These are phyloP conservation scores for Anoura caudifer DNA, from an alignment of 2,113 vertebrate species.

Conservation along the genomic window DNA sequence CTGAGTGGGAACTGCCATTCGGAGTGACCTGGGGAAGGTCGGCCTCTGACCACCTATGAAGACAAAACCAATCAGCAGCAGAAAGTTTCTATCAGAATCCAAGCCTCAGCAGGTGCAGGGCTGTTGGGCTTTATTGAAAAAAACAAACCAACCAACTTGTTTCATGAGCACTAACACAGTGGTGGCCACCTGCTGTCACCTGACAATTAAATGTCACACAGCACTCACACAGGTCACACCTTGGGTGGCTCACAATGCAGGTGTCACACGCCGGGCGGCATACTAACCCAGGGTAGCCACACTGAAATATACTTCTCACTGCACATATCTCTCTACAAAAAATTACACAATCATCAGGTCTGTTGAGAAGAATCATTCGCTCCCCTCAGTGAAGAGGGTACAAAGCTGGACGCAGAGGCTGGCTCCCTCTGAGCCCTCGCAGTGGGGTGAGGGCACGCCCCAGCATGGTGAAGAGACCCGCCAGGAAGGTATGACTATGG, in stretches of 20 bases:
- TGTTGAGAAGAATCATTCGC: background rate
- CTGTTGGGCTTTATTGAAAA: constrained; percentile 54
- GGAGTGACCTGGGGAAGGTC: background rate
- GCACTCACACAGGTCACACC: background rate
- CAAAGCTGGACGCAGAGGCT: background rate
- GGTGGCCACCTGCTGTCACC: background rate
- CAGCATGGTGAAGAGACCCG: background rate
- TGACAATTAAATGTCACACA: background rate
- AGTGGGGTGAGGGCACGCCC: background rate
- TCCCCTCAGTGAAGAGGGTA: background rate
- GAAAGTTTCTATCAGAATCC: background rate
- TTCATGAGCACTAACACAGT: background rate
- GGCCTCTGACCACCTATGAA: background rate
- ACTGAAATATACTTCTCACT: background rate
- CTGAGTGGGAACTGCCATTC: background rate
- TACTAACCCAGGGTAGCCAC: background rate
- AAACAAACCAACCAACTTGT: background rate
- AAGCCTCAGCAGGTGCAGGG: background rate
- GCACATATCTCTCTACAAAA: background rate
- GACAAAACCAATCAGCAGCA: background rate
- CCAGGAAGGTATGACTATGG: background rate
- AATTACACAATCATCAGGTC: background rate
- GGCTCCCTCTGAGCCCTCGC: background rate
- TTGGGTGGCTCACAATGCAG: background rate
- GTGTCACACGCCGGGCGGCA: background rate